phyloP scores from a whole-genome alignment of 2,888 invertebrate species.

The Machimus rusticus region DNA sequence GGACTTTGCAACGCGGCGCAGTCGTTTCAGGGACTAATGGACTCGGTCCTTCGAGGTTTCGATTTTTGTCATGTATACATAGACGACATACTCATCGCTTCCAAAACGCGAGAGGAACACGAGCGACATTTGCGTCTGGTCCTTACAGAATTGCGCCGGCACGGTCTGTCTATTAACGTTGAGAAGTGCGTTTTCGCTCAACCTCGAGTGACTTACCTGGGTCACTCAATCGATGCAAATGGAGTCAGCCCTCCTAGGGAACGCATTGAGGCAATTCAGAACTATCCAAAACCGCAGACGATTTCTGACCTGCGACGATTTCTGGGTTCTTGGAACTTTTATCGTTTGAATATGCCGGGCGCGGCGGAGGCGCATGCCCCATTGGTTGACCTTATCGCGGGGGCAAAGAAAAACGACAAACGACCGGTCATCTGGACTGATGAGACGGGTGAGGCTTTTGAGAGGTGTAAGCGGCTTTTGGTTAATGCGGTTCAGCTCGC shows the following conservation, averaged over 20 bases:
- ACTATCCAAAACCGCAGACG: background rate
- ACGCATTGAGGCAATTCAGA: background rate
- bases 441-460: background rate
- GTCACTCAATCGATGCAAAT: background rate
- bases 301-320: background rate
- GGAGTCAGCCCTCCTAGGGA: no score
- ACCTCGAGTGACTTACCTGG: background rate
- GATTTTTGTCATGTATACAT: background rate
- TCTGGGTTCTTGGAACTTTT: background rate
- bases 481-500: background rate
- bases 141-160: background rate
- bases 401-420: background rate
- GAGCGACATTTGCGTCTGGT: background rate
- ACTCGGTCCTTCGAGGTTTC: background rate
- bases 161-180: background rate
- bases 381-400: background rate
- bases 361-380: background rate
- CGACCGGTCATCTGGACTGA: no score
- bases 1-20: background rate
- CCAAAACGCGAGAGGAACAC: no score
- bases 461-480: background rate
- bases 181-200: background rate
- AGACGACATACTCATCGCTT: background rate
- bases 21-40: background rate
- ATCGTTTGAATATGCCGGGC: background rate